Evolutionary conservation across 2,113 vertebrate species (phyloP).

Genomic region (Seriola rivoliana): DNA sequence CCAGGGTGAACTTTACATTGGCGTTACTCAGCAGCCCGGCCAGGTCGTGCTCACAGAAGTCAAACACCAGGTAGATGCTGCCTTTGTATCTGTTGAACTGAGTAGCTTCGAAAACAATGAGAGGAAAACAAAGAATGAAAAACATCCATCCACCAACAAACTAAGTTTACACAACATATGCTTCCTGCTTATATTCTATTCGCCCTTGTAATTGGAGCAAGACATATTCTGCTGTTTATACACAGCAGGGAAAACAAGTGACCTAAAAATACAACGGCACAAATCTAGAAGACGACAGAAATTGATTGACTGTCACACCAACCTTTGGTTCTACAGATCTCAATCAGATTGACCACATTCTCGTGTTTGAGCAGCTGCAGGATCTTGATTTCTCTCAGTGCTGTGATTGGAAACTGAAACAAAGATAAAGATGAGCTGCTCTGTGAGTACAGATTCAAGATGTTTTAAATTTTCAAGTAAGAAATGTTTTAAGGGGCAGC

Average conservation of each 20-base stretch:
- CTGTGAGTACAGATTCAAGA: neutral
- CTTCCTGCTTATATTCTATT: neutral
- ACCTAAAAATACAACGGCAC: neutral
- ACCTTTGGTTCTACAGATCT: constrained; percentile 99
- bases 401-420: constrained; percentile 96
- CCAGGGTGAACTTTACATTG: constrained; percentile 95
- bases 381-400: constrained; percentile 97
- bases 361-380: constrained; percentile 98
- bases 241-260: neutral
- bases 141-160: neutral
- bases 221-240: neutral
- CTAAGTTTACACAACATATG: neutral
- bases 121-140: neutral
- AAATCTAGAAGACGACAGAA: neutral
- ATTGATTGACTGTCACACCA: constrained; percentile 55
- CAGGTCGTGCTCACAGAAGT: constrained; percentile 98
- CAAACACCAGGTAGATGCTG: constrained; percentile 98
- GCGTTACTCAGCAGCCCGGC: constrained; percentile 96
- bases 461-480: too few species aligned
- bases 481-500: too few species aligned
- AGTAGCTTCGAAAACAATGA: constrained; percentile 86
- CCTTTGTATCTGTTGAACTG: constrained; percentile 98
- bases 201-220: rapidly evolving
- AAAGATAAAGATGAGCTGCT: neutral
- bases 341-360: constrained; percentile 98